Evolutionary conservation across 2,797 vertebrate genomes (phyloP).

Genomic region (Acanthurus tractus): DNA sequence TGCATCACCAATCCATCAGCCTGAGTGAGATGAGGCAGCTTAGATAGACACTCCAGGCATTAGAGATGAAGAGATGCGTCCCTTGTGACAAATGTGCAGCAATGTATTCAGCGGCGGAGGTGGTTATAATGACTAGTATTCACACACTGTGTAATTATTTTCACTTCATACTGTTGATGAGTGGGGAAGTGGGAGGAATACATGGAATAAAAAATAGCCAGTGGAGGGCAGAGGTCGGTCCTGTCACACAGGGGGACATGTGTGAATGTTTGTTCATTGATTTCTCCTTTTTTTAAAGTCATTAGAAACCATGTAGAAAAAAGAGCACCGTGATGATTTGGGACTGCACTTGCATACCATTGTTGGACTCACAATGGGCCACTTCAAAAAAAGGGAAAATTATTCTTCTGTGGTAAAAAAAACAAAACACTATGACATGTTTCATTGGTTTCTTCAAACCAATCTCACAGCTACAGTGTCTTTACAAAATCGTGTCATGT

Average conservation of each 20-base stretch:
- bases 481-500: too few relatives aligned
- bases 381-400: too few relatives aligned
- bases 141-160: constrained; percentile 34
- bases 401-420: too few relatives aligned
- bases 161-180: constrained; percentile 22
- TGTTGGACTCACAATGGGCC: too few relatives aligned
- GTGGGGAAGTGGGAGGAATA: neutral
- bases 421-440: too few relatives aligned
- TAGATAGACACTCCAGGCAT: neutral
- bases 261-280: neutral
- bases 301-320: neutral
- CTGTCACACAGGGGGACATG: neutral
- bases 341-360: neutral
- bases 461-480: too few relatives aligned
- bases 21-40: constrained; percentile 10
- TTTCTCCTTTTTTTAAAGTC: neutral
- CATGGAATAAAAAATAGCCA: neutral
- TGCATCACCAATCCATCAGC: constrained; percentile 45
- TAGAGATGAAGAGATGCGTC: constrained; percentile 5
- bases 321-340: neutral
- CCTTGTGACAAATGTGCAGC: constrained; percentile 2
- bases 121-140: constrained; percentile 22
- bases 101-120: constrained; percentile 1
- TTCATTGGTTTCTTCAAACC: too few relatives aligned
- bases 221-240: neutral